Evolutionary conservation across 2,888 invertebrate genomes (phyloP).

Genomic region (Lasioglossum lativentre): DNA sequence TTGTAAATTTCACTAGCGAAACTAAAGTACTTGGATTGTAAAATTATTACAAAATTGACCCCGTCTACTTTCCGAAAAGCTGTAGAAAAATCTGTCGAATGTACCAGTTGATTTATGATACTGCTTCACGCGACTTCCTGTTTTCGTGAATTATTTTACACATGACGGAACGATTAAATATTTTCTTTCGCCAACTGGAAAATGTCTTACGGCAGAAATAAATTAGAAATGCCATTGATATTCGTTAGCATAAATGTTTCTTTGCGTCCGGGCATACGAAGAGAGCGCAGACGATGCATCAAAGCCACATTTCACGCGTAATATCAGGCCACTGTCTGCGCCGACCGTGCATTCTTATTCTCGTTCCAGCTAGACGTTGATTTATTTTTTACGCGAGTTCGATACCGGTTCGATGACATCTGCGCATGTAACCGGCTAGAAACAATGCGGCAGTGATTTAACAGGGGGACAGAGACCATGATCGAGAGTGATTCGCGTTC

Average conservation of each 20-base stretch:
- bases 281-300: background rate
- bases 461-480: slow-evolving; percentile 58
- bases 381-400: slow-evolving; percentile 49
- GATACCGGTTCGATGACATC: slow-evolving; percentile 50
- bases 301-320: slow-evolving; percentile 21
- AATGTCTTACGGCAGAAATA: background rate
- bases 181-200: background rate
- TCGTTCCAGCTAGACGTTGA: slow-evolving; percentile 35
- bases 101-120: background rate
- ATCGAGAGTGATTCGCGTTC: slow-evolving; percentile 68
- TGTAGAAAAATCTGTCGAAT: background rate
- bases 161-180: background rate
- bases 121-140: background rate
- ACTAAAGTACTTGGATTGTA: background rate
- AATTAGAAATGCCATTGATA: background rate
- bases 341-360: slow-evolving; percentile 54
- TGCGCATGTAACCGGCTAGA: slow-evolving; percentile 32
- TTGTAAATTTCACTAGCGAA: background rate
- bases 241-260: slow-evolving; percentile 5
- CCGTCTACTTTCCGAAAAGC: too few relatives aligned
- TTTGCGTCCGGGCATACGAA: background rate
- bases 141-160: background rate
- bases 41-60: too few relatives aligned
- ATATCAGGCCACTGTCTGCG: slow-evolving; percentile 37
- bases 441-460: slow-evolving; percentile 67